Evolutionary conservation across 2,888 invertebrate species (phyloP), one percentile per base, ranked within the genome.

Genomic region (Ptilodon capucinus): DNA sequence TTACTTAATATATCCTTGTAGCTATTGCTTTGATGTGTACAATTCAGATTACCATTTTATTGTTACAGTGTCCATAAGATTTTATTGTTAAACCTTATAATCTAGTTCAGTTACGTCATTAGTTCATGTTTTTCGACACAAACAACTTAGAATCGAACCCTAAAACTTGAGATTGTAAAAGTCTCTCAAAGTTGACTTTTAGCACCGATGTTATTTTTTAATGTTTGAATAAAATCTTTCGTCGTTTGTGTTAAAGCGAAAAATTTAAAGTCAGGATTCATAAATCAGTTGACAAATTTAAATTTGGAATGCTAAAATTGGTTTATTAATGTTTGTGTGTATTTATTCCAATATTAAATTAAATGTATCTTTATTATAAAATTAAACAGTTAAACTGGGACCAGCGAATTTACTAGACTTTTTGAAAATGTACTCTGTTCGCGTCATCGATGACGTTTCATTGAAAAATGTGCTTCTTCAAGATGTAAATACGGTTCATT

Each of bases 211-310:
- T 40, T 45, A n/a, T 18, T 11, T 45, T 38, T 30, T 41, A 41
- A 38, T 42, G n/a, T 5, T n/a, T 11, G n/a, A 38, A 34, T 3
- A 35, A 17, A 6, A 14, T 32, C 11, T 41, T 46, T 36, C 36
- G 28, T 36, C 34, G 21, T 18, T 36, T 13, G 6, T 64, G 23
- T 60, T 39, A 50, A 51, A 56, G n/a, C n/a, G n/a, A n/a, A n/a
- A n/a, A n/a, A n/a, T n/a, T 49, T 52, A 50, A 52, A 50, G 44
- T 44, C 49, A n/a, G 17, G 28, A 30, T 36, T 13, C 49, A 60
- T 52, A 60, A 64, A 57, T 61, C 57, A 51, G 46, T 17, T 35
- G 35, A 35, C 48, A 48, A 43, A 60, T 64, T 50, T 44, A 50
- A 48, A 64, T 54, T 58, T 45, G 43, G 42, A 45, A 59, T 44